Evolutionary conservation across 2,888 invertebrate genomes (phyloP).

Genomic region (Troides aeacus): DNA sequence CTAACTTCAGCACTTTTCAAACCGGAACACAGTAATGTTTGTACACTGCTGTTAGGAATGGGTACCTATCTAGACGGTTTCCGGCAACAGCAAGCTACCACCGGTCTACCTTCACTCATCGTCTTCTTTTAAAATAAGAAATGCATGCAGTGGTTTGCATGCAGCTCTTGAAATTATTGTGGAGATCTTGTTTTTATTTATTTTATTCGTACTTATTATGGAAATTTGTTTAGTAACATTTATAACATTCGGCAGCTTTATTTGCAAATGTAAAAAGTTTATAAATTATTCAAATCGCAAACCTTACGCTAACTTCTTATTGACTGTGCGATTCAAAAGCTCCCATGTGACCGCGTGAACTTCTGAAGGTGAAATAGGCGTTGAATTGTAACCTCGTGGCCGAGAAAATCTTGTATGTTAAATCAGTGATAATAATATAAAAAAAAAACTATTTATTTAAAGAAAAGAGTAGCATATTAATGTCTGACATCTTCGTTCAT

Average conservation of each 20-base stretch:
- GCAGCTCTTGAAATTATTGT: background rate
- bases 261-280: conserved; percentile 25
- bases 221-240: background rate
- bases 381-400: background rate
- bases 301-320: conserved; percentile 23
- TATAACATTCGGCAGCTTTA: conserved; percentile 2
- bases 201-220: background rate
- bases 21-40: too few relatives aligned
- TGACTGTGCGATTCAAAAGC: conserved; percentile 21
- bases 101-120: too few relatives aligned
- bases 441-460: background rate
- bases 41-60: too few relatives aligned
- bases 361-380: conserved; percentile 12
- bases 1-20: too few relatives aligned
- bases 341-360: conserved; percentile 20
- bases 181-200: background rate
- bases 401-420: background rate
- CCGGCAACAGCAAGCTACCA: too few relatives aligned
- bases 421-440: background rate
- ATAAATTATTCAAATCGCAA: conserved; percentile 22
- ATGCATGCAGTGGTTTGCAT: too few relatives aligned
- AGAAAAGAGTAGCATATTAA: too few relatives aligned
- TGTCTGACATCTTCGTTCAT: too few relatives aligned
- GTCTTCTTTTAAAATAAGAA: too few relatives aligned
- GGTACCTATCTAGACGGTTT: too few relatives aligned